Evolutionary conservation across 2,888 invertebrate species (phyloP).

Genomic region (Parnassius apollo): DNA sequence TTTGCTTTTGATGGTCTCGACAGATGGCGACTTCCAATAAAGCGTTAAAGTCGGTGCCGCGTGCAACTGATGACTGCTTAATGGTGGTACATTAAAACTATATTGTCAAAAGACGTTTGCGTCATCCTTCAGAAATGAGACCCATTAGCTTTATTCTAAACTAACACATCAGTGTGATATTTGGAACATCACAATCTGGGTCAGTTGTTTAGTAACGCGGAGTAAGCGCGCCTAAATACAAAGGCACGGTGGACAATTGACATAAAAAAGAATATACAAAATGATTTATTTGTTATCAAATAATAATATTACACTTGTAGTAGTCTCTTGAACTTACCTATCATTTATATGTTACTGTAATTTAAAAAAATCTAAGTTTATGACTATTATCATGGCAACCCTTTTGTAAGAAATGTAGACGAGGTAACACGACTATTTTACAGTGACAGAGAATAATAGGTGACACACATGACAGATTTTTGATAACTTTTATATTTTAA

Average conservation of each 20-base stretch:
- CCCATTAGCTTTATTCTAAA: constrained; percentile 44
- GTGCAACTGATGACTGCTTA: constrained; percentile 30
- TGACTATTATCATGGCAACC: too few species aligned
- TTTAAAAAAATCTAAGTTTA: too few species aligned
- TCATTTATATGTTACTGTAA: too few species aligned
- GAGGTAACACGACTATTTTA: too few species aligned
- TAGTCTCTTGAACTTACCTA: too few species aligned
- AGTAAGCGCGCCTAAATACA: constrained; percentile 40
- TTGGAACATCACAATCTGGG: constrained; percentile 70
- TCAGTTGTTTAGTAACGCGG: constrained; percentile 71
- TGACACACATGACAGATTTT: too few species aligned
- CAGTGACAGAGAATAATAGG: too few species aligned
- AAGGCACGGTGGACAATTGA: constrained; percentile 40
- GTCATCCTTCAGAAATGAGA: constrained; percentile 9
- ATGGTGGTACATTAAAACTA: constrained; percentile 27
- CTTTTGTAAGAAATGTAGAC: too few species aligned
- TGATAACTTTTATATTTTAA: too few species aligned
- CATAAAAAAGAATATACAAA: too few species aligned
- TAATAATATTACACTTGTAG: too few species aligned
- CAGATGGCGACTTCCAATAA: constrained; percentile 26
- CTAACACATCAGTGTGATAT: constrained; percentile 62
- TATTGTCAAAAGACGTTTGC: constrained; percentile 19
- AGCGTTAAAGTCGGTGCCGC: constrained; percentile 27
- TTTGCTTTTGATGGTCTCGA: constrained; percentile 19
- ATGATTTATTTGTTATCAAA: too few species aligned